Percentiles rank a stretch among this genome's conserved stretches.
phyloP scores from a whole-genome alignment of 2,797 vertebrate genomes.

The Scarus forsteni region DNA sequence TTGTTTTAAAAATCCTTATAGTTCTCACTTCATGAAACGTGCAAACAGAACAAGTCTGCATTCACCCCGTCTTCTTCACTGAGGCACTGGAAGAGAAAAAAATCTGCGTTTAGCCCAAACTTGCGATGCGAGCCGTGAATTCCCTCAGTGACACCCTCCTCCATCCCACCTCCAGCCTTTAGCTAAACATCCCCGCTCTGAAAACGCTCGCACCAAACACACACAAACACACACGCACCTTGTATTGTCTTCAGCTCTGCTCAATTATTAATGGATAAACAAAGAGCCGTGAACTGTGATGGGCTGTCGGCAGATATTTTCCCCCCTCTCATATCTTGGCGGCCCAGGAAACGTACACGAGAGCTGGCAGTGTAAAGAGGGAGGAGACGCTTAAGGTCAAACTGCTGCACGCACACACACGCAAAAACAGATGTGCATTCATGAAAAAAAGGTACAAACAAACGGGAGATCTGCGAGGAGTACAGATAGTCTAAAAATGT shows the following conservation, averaged over 20 bases:
- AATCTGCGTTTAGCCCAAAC: conserved; percentile 75
- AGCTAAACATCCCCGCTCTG: conserved; percentile 19
- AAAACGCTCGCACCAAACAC: conserved; percentile 1
- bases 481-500: conserved; percentile 57
- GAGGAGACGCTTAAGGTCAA: conserved; percentile 83
- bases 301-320: conserved; percentile 80
- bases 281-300: conserved; percentile 79
- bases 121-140: conserved; percentile 60
- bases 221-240: conserved; percentile 37
- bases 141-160: conserved; percentile 65
- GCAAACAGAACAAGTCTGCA: conserved; percentile 16
- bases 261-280: conserved; percentile 87
- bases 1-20: background rate
- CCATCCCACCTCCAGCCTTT: conserved; percentile 42
- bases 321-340: conserved; percentile 71
- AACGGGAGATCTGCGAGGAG: conserved; percentile 52
- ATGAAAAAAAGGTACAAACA: conserved; percentile 54
- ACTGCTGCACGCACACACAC: conserved; percentile 53
- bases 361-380: conserved; percentile 79
- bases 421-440: conserved; percentile 18
- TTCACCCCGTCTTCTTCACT: background rate
- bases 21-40: conserved; percentile 17
- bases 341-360: conserved; percentile 67
- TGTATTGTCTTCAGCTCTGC: conserved; percentile 78
- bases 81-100: conserved; percentile 50